Evolutionary conservation across 2,797 vertebrate genomes (phyloP), one percentile per base, ranked within the genome.

Genomic region (Sylvilagus floridanus): DNA sequence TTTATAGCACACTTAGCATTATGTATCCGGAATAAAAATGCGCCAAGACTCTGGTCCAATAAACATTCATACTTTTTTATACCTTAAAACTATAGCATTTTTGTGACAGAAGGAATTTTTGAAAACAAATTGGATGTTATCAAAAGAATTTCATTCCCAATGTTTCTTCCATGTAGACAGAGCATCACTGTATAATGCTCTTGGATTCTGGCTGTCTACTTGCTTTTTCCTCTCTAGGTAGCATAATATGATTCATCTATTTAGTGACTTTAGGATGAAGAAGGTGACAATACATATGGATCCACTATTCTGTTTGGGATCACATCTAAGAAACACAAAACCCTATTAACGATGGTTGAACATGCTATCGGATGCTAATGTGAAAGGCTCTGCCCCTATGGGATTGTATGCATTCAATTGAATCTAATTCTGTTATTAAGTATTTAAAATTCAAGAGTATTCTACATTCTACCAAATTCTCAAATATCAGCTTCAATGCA

Each of bases 371-470:
- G 22, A 2, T 37, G 9, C 42, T 85, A 66, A 6, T 76, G 35
- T 66, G n/a, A 30, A 88, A 88, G 21, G 28, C 19, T 88, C 42
- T 76, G 35, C 5, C 16, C 19, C 17, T 11, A 1, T 3, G 26
- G 52, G 4, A 76, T 24, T 72, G 60, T 37, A 65, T 12, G 32
- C 50, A 24, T 6, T 76, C 32, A 32, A 4, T 16, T 73, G 21
- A 50, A 91, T 22, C n/a, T 76, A 84, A 88, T 77, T 90, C 24
- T 72, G 30, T 81, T 47, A 35, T 3, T 8, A n/a, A 28, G 16
- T 35, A 71, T 90, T 81, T 88, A 94, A 95, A 88, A 77, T 13
- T 22, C 22, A 68, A 81, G 22, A 47, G 2, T 77, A 37, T 77
- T 71, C 9, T 90, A 54, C 10, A 37, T 77, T 71, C 9, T 90